A percentile compares a stretch with the other conserved stretches of the same genome.
These are phyloP conservation scores for Eristalis pertinax DNA, from an alignment of 2,888 invertebrate species.

Conservation along the genomic window DNA sequence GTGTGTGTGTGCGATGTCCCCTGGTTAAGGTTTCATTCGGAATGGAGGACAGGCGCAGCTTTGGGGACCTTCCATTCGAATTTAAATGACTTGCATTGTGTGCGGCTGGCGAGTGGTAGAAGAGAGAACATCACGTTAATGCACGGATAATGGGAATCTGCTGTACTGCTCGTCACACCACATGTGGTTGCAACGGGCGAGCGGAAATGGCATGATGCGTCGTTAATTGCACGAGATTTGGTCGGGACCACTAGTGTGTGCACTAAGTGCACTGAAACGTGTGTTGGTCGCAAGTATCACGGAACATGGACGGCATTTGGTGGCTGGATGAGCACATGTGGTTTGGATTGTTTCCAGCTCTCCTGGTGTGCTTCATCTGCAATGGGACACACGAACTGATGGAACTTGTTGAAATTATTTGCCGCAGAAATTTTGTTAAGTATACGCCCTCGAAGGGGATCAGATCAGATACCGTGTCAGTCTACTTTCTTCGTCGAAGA, in stretches of 20 bases:
- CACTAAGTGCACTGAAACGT: background rate
- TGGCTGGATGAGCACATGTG: too few relatives aligned
- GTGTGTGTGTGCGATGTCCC: background rate
- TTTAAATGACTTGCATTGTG: background rate
- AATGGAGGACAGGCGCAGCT: background rate
- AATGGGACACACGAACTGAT: too few relatives aligned
- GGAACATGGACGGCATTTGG: too few relatives aligned
- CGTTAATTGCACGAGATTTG: background rate
- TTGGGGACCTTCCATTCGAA: background rate
- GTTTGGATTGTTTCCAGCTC: too few relatives aligned
- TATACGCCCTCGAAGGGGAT: too few relatives aligned
- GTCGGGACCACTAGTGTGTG: background rate
- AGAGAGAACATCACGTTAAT: background rate
- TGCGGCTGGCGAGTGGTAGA: background rate
- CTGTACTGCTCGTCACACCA: background rate
- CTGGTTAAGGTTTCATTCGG: background rate
- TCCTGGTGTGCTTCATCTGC: too few relatives aligned
- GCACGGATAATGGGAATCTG: background rate
- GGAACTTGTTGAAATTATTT: too few relatives aligned
- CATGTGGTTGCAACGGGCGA: background rate
- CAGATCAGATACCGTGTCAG: too few relatives aligned
- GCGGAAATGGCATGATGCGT: background rate
- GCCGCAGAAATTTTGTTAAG: too few relatives aligned
- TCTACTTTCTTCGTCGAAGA: too few relatives aligned
- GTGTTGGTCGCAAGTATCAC: background rate